Evolutionary conservation across 2,113 vertebrate genomes (phyloP).

Genomic region (Ciconia stormi): DNA sequence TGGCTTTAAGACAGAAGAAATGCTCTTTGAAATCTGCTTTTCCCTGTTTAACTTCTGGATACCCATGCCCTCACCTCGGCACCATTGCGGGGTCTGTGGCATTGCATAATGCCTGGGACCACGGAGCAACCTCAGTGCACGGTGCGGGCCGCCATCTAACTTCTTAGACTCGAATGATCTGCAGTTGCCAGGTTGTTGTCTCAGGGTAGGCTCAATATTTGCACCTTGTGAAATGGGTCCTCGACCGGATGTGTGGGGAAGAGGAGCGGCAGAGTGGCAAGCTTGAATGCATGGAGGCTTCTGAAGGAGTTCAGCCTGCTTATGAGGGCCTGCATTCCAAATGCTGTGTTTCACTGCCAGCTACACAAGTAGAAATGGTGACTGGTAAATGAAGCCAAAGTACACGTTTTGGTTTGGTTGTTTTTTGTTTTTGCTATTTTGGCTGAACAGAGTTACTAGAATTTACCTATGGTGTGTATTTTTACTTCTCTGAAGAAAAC

Average conservation of each 20-base stretch:
- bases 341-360: background rate
- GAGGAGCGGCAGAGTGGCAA: background rate
- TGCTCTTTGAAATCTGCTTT: background rate
- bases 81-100: background rate
- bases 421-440: background rate
- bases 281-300: background rate
- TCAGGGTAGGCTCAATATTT: background rate
- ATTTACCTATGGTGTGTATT: background rate
- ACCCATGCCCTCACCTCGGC: background rate
- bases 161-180: background rate
- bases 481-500: background rate
- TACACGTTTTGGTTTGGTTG: background rate
- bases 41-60: background rate
- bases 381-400: background rate
- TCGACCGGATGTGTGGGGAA: background rate
- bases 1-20: background rate
- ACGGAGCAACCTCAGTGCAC: rapidly evolving
- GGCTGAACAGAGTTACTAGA: background rate
- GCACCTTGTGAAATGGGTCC: background rate
- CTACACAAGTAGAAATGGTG: background rate
- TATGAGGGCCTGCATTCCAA: background rate
- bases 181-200: background rate
- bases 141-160: rapidly evolving
- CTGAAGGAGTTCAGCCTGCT: background rate
- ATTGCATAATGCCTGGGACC: background rate